Percentiles rank a stretch among this genome's conserved stretches.
phyloP scores from a whole-genome alignment of 2,113 vertebrate species.

The Mesembrinibis cayennensis region DNA sequence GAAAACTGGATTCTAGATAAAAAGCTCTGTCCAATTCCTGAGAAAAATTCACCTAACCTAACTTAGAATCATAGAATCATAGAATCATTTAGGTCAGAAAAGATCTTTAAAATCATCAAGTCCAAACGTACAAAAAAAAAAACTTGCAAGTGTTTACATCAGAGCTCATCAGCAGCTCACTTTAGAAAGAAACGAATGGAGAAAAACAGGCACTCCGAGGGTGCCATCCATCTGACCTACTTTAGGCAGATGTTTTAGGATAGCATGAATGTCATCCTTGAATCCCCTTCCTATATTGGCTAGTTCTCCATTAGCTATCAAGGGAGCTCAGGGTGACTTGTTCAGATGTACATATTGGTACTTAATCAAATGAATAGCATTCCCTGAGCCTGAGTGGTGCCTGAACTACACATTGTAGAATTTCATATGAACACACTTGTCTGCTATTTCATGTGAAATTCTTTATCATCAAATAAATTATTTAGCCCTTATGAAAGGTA shows the following conservation, averaged over 20 bases:
- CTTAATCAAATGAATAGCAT: background rate
- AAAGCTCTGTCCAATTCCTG: background rate
- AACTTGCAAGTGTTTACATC: background rate
- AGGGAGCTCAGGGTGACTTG: background rate
- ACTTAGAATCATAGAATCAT: background rate
- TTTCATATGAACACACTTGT: background rate
- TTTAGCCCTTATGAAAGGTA: background rate
- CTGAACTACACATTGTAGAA: background rate
- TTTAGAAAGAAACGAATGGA: background rate
- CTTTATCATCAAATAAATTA: slow-evolving; percentile 12
- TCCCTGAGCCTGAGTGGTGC: background rate
- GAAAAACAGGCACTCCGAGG: background rate
- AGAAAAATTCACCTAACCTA: background rate
- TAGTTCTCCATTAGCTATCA: background rate
- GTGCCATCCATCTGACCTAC: background rate
- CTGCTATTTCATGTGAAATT: slow-evolving; percentile 11
- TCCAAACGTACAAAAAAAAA: background rate
- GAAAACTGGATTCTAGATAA: background rate
- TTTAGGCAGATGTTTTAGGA: background rate
- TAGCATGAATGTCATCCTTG: background rate
- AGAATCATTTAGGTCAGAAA: background rate
- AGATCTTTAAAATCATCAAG: background rate
- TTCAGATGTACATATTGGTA: background rate
- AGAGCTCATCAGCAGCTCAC: background rate
- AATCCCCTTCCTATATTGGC: background rate